A percentile compares a stretch with the other conserved stretches of the same genome.
Conservation (phyloP, 2,797 vertebrate species). For the Neosilurus hyrtlii region DNA sequence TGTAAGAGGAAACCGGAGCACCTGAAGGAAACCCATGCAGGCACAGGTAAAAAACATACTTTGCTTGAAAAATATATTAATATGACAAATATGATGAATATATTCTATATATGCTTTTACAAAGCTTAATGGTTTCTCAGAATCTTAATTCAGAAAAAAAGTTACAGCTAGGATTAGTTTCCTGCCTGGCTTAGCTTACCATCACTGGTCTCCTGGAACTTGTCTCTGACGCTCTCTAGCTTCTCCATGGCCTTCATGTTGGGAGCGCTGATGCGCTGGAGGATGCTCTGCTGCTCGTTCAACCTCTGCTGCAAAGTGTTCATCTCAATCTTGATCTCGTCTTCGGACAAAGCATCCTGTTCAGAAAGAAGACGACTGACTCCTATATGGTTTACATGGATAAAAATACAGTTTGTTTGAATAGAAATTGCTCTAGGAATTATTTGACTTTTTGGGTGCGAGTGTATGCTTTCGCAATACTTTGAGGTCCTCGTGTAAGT, state of each 20-base stretch:
- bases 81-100: no score
- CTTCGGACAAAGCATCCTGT: constrained; percentile 84
- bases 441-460: background rate
- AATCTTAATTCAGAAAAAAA: constrained; percentile 2
- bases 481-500: constrained; percentile 87
- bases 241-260: constrained; percentile 99
- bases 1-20: no score
- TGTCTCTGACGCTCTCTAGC: constrained; percentile 92
- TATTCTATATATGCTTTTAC: background rate
- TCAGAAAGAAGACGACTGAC: background rate
- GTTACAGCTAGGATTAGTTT: background rate
- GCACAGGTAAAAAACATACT: no score
- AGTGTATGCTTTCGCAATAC: constrained; percentile 56
- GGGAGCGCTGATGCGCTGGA: constrained; percentile 92
- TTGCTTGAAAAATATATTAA: no score
- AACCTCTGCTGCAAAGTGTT: constrained; percentile 89
- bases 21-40: no score
- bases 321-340: constrained; percentile 90
- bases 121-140: background rate
- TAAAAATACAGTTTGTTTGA: background rate
- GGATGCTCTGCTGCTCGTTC: constrained; percentile 92
- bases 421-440: background rate
- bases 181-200: constrained; percentile 65
- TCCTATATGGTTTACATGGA: background rate
- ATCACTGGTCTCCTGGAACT: constrained; percentile 95